A percentile compares a stretch with the other conserved stretches of the same genome.
phyloP scores from a whole-genome alignment of 2,888 invertebrate species.

The Pachliopta kotzebuea region DNA sequence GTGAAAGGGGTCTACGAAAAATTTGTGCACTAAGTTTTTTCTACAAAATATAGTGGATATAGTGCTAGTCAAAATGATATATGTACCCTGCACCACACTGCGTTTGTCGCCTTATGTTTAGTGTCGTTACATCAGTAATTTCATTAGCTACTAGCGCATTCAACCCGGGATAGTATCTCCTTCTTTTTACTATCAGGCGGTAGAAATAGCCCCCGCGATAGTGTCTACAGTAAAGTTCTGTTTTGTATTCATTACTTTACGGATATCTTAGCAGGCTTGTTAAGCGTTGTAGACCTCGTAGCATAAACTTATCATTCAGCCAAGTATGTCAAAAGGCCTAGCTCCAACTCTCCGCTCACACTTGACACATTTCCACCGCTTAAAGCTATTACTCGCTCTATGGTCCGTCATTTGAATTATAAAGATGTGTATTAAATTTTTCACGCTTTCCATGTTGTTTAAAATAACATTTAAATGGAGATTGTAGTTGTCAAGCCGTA shows the following conservation, averaged over 20 bases:
- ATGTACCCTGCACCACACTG: too few species aligned
- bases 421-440: slow-evolving; percentile 30
- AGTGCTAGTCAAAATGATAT: too few species aligned
- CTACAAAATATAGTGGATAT: too few species aligned
- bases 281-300: slow-evolving; percentile 40
- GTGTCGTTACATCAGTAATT: too few species aligned
- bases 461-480: slow-evolving; percentile 31
- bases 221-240: neutral
- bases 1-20: too few species aligned
- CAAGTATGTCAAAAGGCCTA: slow-evolving; percentile 50
- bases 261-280: slow-evolving; percentile 52
- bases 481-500: neutral
- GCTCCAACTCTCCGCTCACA: slow-evolving; percentile 24
- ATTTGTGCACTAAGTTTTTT: too few species aligned
- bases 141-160: too few species aligned
- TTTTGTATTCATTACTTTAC: slow-evolving; percentile 41
- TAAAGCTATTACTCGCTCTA: slow-evolving; percentile 12
- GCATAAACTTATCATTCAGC: slow-evolving; percentile 48
- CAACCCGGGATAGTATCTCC: too few species aligned
- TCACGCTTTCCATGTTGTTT: slow-evolving; percentile 31
- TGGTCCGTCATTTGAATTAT: slow-evolving; percentile 13
- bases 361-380: slow-evolving; percentile 18
- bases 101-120: too few species aligned
- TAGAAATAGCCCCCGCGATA: too few species aligned
- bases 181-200: too few species aligned